These are phyloP conservation scores for Plodia interpunctella DNA, from an alignment of 1,140 invertebrate species.

Conservation along the genomic window DNA sequence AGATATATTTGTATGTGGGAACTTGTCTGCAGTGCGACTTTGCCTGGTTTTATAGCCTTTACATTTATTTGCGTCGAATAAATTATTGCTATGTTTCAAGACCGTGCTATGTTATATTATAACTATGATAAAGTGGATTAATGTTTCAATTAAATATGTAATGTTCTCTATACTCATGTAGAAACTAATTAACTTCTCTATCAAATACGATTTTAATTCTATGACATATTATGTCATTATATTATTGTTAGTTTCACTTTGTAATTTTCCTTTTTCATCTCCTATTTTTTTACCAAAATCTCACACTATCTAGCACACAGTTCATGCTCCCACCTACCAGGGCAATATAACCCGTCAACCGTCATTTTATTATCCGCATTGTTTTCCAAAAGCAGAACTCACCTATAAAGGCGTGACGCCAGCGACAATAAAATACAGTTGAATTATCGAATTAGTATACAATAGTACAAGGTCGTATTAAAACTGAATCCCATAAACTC, in stretches of 20 bases:
- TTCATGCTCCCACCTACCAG: background rate
- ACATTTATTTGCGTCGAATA: constrained; percentile 6
- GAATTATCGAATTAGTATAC: constrained; percentile 7
- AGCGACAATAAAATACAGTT: background rate
- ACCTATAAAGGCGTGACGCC: constrained; percentile 1
- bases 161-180: too few species aligned
- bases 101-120: background rate
- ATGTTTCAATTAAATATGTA: background rate
- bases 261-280: too few species aligned
- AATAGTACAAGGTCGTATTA: constrained; percentile 2
- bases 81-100: constrained; percentile 7
- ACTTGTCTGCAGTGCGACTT: constrained; percentile 10
- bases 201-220: too few species aligned
- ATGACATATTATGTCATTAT: too few species aligned
- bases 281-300: too few species aligned
- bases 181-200: too few species aligned
- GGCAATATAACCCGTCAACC: background rate
- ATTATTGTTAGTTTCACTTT: too few species aligned
- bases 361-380: background rate
- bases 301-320: background rate
- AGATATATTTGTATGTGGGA: constrained; percentile 13
- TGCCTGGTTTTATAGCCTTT: background rate
- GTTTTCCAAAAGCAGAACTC: background rate
- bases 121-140: background rate
- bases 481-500: background rate